Base-by-base conservation (phyloP, 2,113 vertebrate genomes). In the Cisticola juncidis region DNA sequence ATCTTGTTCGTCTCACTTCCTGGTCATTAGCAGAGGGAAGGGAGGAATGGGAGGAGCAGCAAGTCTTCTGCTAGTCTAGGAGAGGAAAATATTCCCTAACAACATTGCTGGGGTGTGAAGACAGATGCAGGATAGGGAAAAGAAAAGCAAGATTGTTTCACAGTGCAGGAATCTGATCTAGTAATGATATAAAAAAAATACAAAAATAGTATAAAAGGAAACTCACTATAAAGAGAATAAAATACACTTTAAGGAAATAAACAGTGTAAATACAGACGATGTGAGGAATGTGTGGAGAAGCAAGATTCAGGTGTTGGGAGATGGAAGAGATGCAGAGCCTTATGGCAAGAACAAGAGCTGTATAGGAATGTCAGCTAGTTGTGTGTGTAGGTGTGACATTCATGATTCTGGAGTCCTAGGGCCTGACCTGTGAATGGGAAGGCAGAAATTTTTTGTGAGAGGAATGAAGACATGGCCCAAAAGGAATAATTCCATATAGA, bases 1-100 rank as follows among this genome's bases (percentile, higher is more conserved):
- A 36, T 95, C 94, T 96, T 96, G 87, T 95, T 96, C 5, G 60
- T 96, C 90, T 96, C 94, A 95, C 90, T 96, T 94, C 68, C 90
- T 94, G 93, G 87, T 90, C 88, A 88, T 93, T 95, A 96, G 56
- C 50, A 90, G 82, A 86, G 42, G 81, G 78, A 90, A 91, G 42
- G 42, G 71, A 91, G 50, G 68, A 95, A 76, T 2, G 4, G 58
- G 74, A 95, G 68, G 50, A 88, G 33, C 68, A 92, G 50, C 15
- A 80, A 66, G 24, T n/a, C 60, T 83, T 29, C 29, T 29, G 31
- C 47, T 50, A 62, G 38, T 9, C 29, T 80, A 26, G 24, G 11
- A 73, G 38, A 51, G 42, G 66, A 70, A 90, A 91, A 80, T 94
- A 35, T 14, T 60, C 54, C 50, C 71, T 54, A n/a, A 53, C 78